A percentile compares a stretch with the other conserved stretches of the same genome.
Conservation (phyloP, 2,888 invertebrate species). For the Xiphydria camelus region DNA sequence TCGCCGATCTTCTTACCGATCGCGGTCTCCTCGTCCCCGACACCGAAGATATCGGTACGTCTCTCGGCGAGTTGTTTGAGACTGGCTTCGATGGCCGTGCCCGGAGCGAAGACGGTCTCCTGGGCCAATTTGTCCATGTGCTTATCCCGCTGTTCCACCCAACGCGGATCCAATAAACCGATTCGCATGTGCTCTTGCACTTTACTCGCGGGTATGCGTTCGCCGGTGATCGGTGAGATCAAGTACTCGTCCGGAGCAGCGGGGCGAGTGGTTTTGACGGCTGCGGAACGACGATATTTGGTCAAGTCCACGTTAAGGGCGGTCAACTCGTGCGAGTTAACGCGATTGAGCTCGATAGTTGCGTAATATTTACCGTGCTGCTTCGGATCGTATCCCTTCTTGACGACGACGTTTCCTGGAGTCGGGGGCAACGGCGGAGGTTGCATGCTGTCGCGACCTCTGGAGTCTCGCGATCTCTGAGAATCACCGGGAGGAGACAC, state of each 20-base stretch:
- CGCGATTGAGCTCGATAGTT: neutral
- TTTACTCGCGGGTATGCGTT: conserved; percentile 95
- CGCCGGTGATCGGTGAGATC: conserved; percentile 97
- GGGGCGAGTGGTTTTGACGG: conserved; percentile 64
- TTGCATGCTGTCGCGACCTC: conserved; percentile 59
- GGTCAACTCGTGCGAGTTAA: neutral
- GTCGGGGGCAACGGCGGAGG: conserved; percentile 82
- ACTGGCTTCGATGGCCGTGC: conserved; percentile 91
- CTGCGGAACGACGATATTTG: conserved; percentile 39
- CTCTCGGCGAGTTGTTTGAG: conserved; percentile 95
- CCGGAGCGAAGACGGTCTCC: conserved; percentile 79
- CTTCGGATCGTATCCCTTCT: conserved; percentile 96
- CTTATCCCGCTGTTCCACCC: conserved; percentile 96
- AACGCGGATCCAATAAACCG: conserved; percentile 92
- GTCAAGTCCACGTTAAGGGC: neutral
- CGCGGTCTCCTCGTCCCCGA: conserved; percentile 97
- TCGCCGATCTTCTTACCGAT: conserved; percentile 98
- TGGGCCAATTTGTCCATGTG: conserved; percentile 91
- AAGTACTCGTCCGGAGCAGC: conserved; percentile 83
- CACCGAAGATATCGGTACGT: conserved; percentile 99
- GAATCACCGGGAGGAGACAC: conserved; percentile 47
- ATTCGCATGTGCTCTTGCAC: conserved; percentile 98
- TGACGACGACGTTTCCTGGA: conserved; percentile 91
- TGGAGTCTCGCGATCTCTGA: conserved; percentile 47
- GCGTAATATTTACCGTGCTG: conserved; percentile 62